Evolutionary conservation across 2,888 invertebrate genomes (phyloP), one percentile per base, ranked within the genome.

Genomic region (Augochlorella aurata): DNA sequence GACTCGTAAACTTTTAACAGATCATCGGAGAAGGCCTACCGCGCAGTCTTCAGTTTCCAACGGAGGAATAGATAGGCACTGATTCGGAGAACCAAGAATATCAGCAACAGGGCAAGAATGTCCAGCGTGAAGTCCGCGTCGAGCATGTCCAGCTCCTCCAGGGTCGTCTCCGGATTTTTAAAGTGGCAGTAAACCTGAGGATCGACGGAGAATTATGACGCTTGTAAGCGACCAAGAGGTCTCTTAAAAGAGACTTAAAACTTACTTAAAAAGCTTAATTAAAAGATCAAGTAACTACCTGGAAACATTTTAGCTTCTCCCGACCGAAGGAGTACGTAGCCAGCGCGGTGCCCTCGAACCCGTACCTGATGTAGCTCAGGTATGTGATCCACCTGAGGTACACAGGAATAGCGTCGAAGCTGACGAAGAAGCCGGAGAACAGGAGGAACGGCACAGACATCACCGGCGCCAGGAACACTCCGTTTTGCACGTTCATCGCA

Each of bases 401-500:
- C 2, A 97, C 96, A 0, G 99, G 99, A 92, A 99, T 99, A 1
- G 98, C 98, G 93, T 98, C 98, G 94, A 99, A 98, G 83, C 98
- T 98, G 58, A 99, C 98, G 94, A 99, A 99, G 96, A 99, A 99
- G 10, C 99, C 99, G 89, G 98, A 98, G 95, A 99, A 99, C 80
- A 99, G 95, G 77, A 99, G 95, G 95, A 99, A 98, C 52, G 99
- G 99, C 67, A 99, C 98, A 1, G 98, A 98, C 97, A 98, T 98
- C 66, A 99, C 98, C 0, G 99, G 99, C 10, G 98, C 99, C 89
- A 99, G 95, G 95, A 99, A 99, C 74, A 99, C 98, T 47, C 99
- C 98, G 92, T 98, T 98, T 96, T 98, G 94, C 16, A 98, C 97
- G 90, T 97, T 98, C 96, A 98, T 98, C 9, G 98, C 98, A 63